phyloP scores from a whole-genome alignment of 2,113 vertebrate species.

The Odobenus rosmarus region DNA sequence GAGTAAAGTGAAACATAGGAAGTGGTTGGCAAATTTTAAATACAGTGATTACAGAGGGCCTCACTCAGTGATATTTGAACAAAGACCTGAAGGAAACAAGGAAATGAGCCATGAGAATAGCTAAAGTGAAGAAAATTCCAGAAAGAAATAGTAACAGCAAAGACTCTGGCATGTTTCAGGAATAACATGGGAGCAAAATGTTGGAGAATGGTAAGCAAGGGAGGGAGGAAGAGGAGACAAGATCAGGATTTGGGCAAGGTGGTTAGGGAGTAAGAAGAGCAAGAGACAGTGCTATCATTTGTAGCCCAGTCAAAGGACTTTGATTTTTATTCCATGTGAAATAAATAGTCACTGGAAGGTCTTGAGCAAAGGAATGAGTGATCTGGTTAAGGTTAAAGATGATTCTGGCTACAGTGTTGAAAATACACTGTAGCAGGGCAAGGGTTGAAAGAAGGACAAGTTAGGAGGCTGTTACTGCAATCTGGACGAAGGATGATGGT shows the following conservation, averaged over 20 bases:
- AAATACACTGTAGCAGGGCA: not conserved
- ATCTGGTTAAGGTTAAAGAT: not conserved
- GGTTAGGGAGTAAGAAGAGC: accelerated
- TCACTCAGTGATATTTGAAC: not conserved
- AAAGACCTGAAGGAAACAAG: not conserved
- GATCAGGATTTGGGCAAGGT: not conserved
- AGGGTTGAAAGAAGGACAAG: not conserved
- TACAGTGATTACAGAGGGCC: not conserved
- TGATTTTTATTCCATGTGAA: not conserved
- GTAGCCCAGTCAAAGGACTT: not conserved
- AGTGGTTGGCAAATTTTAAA: not conserved
- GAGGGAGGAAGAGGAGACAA: not conserved
- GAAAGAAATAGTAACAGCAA: not conserved
- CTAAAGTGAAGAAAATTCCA: not conserved
- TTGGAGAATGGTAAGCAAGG: not conserved
- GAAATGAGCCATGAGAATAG: not conserved
- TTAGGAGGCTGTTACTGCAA: not conserved
- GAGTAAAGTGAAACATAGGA: not conserved
- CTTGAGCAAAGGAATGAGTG: not conserved
- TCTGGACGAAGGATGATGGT: not conserved
- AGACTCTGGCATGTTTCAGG: not conserved
- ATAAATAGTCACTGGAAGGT: not conserved
- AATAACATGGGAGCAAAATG: not conserved
- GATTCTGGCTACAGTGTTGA: not conserved
- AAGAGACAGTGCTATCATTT: too few relatives aligned